Evolutionary conservation across 1,140 invertebrate genomes (phyloP).

Genomic region (Temnothorax longispinosus): DNA sequence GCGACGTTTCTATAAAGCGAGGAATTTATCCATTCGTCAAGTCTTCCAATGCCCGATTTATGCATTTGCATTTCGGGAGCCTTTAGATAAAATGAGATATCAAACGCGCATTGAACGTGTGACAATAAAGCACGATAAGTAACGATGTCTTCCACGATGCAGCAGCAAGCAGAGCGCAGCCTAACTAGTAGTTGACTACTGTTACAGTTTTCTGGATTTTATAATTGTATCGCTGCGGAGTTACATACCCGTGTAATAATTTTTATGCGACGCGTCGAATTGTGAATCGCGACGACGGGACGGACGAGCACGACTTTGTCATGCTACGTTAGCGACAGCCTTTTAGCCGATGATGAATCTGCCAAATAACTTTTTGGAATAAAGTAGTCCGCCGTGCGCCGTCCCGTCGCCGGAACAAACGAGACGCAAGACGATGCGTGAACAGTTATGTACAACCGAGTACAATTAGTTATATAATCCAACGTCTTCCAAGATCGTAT

Average conservation of each 20-base stretch:
- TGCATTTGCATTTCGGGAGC: slow-evolving; percentile 7
- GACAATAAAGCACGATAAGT: slow-evolving; percentile 63
- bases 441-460: slow-evolving; percentile 67
- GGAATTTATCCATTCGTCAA: slow-evolving; percentile 9
- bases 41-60: slow-evolving; percentile 30
- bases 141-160: slow-evolving; percentile 58
- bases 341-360: slow-evolving; percentile 6
- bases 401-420: slow-evolving; percentile 40
- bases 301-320: neutral
- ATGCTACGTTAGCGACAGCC: neutral
- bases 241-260: slow-evolving; percentile 51
- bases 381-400: neutral
- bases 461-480: slow-evolving; percentile 75
- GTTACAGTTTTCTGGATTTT: slow-evolving; percentile 78
- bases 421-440: slow-evolving; percentile 29
- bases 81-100: slow-evolving; percentile 34
- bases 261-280: slow-evolving; percentile 56
- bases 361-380: neutral
- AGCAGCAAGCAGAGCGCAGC: slow-evolving; percentile 37
- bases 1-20: neutral
- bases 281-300: slow-evolving; percentile 15
- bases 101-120: slow-evolving; percentile 56
- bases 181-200: slow-evolving; percentile 69
- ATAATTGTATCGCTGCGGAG: slow-evolving; percentile 68
- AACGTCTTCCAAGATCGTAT: slow-evolving; percentile 77